Percentiles rank a stretch among this genome's conserved stretches.
These are phyloP conservation scores for Lasioglossum figueresi DNA, from an alignment of 2,888 invertebrate species.

Conservation along the genomic window DNA sequence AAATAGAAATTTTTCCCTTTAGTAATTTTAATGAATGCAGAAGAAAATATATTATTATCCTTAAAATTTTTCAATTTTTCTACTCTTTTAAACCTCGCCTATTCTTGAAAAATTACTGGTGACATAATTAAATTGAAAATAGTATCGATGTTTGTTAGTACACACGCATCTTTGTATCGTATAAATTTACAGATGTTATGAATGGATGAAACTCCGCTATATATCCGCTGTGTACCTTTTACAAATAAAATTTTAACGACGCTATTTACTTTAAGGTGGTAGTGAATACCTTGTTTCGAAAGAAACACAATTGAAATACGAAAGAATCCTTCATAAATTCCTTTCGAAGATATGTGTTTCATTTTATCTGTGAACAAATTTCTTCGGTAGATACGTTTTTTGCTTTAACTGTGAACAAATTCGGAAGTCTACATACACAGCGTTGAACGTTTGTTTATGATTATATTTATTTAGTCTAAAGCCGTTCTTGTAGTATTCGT, in stretches of 20 bases:
- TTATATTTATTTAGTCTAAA: not conserved
- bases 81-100: not conserved
- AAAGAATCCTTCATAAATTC: not conserved
- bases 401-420: not conserved
- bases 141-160: too few relatives aligned
- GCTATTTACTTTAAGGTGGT: too few relatives aligned
- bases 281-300: too few relatives aligned
- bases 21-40: not conserved
- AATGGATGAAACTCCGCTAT: too few relatives aligned
- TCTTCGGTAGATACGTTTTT: not conserved
- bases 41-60: too few relatives aligned
- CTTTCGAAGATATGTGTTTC: too few relatives aligned
- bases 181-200: too few relatives aligned
- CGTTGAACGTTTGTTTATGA: not conserved
- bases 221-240: too few relatives aligned
- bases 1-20: not conserved
- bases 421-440: not conserved
- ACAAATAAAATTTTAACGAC: too few relatives aligned
- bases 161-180: not conserved
- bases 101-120: not conserved
- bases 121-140: not conserved
- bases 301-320: too few relatives aligned
- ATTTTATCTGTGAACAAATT: not conserved
- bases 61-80: not conserved
- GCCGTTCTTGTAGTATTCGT: not conserved